Percentiles rank a stretch among this genome's conserved stretches.
phyloP scores from a whole-genome alignment of 35 echinoderm and acorn worm genomes.

The Apostichopus californicus region DNA sequence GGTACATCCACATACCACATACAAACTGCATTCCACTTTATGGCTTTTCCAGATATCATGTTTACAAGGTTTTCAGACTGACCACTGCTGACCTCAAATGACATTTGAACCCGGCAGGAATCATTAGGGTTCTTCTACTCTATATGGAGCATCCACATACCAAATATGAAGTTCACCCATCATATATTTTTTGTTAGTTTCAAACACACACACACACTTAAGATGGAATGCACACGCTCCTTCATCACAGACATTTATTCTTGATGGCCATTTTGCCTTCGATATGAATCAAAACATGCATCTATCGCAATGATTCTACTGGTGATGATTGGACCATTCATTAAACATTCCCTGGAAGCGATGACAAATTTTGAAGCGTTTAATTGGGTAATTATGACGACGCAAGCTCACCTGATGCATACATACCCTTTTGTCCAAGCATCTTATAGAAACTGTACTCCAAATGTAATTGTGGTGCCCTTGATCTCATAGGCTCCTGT shows the following conservation, averaged over 20 bases:
- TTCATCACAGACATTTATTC: too few relatives aligned
- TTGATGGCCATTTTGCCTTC: too few relatives aligned
- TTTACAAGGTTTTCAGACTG: not conserved
- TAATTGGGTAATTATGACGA: not conserved
- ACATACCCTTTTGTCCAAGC: conserved; percentile 95
- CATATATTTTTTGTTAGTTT: too few relatives aligned
- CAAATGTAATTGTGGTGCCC: conserved; percentile 96
- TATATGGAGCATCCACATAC: not conserved
- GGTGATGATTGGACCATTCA: not conserved
- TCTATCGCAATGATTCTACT: too few relatives aligned
- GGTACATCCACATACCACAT: too few relatives aligned
- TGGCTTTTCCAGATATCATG: too few relatives aligned
- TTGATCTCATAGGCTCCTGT: conserved; percentile 97
- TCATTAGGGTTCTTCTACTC: not conserved
- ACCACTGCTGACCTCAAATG: not conserved
- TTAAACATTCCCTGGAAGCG: too few relatives aligned
- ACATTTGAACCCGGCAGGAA: not conserved
- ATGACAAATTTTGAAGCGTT: too few relatives aligned
- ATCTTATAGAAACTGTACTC: conserved; percentile 99
- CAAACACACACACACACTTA: too few relatives aligned
- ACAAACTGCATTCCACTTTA: too few relatives aligned
- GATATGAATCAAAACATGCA: too few relatives aligned
- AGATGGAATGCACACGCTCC: too few relatives aligned
- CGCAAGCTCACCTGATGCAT: not conserved
- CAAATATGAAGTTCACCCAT: not conserved